A percentile compares a stretch with the other conserved stretches of the same genome.
phyloP scores from a whole-genome alignment of 92 coral and sea anemone species.

The Micromussa lordhowensis region DNA sequence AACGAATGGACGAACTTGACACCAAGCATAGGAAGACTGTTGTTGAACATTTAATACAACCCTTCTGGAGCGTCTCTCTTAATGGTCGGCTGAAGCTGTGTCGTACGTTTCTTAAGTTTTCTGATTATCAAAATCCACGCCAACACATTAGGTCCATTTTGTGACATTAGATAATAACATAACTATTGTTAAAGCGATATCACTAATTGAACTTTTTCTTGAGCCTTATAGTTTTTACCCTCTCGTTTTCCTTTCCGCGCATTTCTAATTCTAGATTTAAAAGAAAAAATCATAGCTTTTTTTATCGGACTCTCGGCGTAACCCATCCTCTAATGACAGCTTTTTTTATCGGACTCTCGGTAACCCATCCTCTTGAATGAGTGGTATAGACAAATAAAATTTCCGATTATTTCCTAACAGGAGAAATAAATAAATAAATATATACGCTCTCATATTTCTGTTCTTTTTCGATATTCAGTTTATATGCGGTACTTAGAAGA shows the following conservation, averaged over 20 bases:
- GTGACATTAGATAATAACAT: not conserved
- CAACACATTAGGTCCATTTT: not conserved
- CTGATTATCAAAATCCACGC: not conserved
- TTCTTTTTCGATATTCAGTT: not conserved
- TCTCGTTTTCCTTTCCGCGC: not conserved
- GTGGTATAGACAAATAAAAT: slow-evolving; percentile 10
- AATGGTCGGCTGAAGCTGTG: not conserved
- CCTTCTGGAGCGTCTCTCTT: not conserved
- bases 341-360: not conserved
- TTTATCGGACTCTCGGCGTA: not conserved
- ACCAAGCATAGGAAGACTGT: not conserved
- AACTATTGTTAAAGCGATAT: not conserved
- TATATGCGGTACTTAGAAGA: not conserved
- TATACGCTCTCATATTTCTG: not conserved
- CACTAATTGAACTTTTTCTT: not conserved
- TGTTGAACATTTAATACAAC: not conserved
- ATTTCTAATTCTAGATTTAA: not conserved
- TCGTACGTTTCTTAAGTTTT: not conserved
- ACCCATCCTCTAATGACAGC: not conserved
- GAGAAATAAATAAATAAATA: slow-evolving; percentile 40
- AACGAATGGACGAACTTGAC: not conserved
- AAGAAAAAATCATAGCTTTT: not conserved
- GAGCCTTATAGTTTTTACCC: not conserved
- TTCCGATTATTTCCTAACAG: not conserved
- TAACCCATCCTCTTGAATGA: not conserved